Percentiles rank a stretch among this genome's conserved stretches.
These are phyloP conservation scores for Catharus fuscescens DNA, from an alignment of 2,113 vertebrate species.

Conservation along the genomic window DNA sequence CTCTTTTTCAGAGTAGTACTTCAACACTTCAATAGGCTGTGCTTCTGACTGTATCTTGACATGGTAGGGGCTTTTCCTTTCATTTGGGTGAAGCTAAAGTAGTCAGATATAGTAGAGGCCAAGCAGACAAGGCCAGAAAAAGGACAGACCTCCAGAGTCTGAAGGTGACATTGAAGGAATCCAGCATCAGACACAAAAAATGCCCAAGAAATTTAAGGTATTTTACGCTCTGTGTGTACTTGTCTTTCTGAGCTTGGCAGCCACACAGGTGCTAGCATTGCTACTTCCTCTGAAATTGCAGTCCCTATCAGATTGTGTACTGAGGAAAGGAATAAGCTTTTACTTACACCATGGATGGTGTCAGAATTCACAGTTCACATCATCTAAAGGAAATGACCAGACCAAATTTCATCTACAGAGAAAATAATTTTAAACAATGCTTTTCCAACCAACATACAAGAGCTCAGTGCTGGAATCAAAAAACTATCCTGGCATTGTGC, in stretches of 20 bases:
- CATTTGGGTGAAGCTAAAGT: background rate
- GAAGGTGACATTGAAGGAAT: conserved; percentile 4
- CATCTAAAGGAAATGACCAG: background rate
- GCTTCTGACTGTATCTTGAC: background rate
- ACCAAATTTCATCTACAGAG: background rate
- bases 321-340: background rate
- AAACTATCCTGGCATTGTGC: background rate
- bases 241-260: conserved; percentile 1
- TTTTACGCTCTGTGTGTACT: background rate
- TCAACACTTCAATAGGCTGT: background rate
- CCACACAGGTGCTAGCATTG: background rate
- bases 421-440: background rate
- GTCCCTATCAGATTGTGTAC: background rate
- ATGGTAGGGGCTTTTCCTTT: background rate
- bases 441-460: background rate
- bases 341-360: background rate
- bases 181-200: background rate
- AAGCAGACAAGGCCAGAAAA: background rate
- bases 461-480: background rate
- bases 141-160: background rate
- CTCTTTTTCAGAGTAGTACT: background rate
- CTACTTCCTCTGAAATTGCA: background rate
- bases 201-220: background rate
- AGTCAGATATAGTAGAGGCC: background rate
- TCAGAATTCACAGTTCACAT: background rate